Base-by-base conservation (phyloP, 2,797 vertebrate genomes). In the Sebastiscus tertius region DNA sequence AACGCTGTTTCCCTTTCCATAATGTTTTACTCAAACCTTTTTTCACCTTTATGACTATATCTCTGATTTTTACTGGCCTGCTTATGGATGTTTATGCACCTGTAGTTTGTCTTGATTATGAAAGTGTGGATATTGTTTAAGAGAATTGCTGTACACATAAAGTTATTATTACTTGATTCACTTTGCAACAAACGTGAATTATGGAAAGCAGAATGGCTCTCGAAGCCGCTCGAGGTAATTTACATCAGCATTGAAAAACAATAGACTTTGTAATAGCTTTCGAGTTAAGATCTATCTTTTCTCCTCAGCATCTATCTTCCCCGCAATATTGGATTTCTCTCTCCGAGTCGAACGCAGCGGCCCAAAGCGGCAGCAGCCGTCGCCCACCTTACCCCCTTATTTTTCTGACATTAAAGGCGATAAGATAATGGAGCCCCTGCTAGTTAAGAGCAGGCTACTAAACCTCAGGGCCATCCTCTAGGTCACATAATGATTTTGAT, bases 211-310 rank as follows among this genome's bases (percentile, higher is more conserved):
- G 83, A 91, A 87, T 36, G 46, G 39, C 20, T 39, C 87, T 85
- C 6, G 66, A 63, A 87, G 86, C 87, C 39, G 64, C 80, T 87
- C 1, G 33, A 77, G 81, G 88, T 90, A 79, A 93, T 93, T 92
- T 89, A 81, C 87, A 85, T 88, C 71, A 68, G 54, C 80, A 75
- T 66, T 77, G 85, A 75, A 88, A 84, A 92, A 92, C 81, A 92
- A 91, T 82, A 83, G 72, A 84, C 70, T 87, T 79, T 82, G 80
- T 88, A 88, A 91, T 87, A 80, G 88, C 80, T 89, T 88, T 88
- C 7, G 8, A 90, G 83, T 86, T 78, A 70, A 86, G 77, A 89
- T 88, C 83, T 76, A 68, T 90, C 80, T 89, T 85, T 79, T 80
- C 60, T 87, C 27, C 76, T 84, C 49, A 34, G 54, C 70, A 85